These are phyloP conservation scores for Tenthredo notha DNA, from an alignment of 2,888 invertebrate genomes.

Conservation along the genomic window DNA sequence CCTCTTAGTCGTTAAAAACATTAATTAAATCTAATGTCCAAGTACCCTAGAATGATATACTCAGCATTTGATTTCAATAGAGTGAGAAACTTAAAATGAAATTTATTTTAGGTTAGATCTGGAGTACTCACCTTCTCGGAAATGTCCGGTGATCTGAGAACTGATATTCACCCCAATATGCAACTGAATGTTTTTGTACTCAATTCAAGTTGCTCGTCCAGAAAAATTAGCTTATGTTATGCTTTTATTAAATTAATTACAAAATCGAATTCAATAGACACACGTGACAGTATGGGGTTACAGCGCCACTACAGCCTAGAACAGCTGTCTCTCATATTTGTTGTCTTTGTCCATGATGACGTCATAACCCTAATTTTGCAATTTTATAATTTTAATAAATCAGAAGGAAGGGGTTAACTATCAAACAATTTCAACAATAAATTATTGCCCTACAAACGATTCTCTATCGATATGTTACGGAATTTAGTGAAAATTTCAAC, in stretches of 20 bases:
- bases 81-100: no score
- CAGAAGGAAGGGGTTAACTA: conserved; percentile 5
- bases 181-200: no score
- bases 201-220: no score
- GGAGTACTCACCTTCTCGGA: neutral
- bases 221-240: no score
- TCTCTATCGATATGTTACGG: neutral
- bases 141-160: no score
- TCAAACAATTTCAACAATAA: conserved; percentile 13
- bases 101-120: neutral
- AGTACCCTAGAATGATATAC: no score
- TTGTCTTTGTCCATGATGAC: neutral
- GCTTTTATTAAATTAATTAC: no score
- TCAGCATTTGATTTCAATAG: no score
- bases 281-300: neutral
- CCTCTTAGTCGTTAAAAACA: no score
- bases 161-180: no score
- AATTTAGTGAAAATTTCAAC: conserved; percentile 7
- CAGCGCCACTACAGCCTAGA: neutral
- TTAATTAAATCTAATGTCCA: no score
- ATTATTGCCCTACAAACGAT: conserved; percentile 15
- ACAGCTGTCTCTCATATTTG: neutral
- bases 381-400: conserved; percentile 4
- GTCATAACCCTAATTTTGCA: neutral
- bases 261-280: neutral